Conservation (phyloP, 2,888 invertebrate genomes). For the Oscheius onirici region DNA sequence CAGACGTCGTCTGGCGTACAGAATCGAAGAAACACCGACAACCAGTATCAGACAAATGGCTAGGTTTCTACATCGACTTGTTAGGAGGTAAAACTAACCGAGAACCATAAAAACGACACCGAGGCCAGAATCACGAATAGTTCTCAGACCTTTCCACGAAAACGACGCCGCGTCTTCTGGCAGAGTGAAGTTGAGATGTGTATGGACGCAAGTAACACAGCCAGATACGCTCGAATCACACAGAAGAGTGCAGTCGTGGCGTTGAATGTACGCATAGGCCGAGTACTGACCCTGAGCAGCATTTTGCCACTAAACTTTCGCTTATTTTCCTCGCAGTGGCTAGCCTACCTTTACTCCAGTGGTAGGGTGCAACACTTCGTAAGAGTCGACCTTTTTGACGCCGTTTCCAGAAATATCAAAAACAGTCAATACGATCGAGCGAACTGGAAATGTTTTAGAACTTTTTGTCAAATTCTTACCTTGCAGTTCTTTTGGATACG, state of each 20-base stretch:
- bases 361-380: conserved; percentile 6
- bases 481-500: neutral
- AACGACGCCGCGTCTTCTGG: conserved; percentile 37
- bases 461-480: neutral
- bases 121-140: conserved; percentile 23
- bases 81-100: neutral
- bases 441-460: neutral
- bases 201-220: conserved; percentile 45
- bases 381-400: conserved; percentile 14
- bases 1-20: neutral
- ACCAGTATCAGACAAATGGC: conserved; percentile 12
- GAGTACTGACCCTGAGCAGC: conserved; percentile 49
- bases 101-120: conserved; percentile 4
- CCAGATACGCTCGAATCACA: conserved; percentile 37
- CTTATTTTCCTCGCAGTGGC: neutral
- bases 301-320: conserved; percentile 35
- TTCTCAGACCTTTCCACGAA: conserved; percentile 32
- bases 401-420: conserved; percentile 11
- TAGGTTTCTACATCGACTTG: no score
- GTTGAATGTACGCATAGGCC: conserved; percentile 54
- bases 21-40: neutral
- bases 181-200: conserved; percentile 56
- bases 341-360: conserved; percentile 24
- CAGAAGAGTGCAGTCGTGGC: conserved; percentile 55
- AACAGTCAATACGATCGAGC: neutral